These are phyloP conservation scores for Colistium nudipinnis DNA, from an alignment of 2,113 vertebrate genomes.

Conservation along the genomic window DNA sequence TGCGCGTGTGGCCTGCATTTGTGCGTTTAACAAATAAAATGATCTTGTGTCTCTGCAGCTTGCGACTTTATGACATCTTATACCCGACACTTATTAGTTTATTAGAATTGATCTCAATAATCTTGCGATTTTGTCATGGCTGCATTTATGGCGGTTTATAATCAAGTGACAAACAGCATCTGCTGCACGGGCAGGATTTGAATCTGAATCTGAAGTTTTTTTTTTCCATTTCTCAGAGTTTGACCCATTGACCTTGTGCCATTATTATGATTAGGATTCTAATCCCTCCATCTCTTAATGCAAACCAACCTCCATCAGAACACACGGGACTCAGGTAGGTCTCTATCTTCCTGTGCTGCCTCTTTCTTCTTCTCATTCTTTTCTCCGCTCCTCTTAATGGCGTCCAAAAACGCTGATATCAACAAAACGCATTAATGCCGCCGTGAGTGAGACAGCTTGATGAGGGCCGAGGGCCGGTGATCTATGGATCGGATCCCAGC, in stretches of 20 bases:
- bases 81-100: no score
- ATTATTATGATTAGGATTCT: neutral
- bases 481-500: conserved; percentile 66
- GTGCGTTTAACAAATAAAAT: neutral
- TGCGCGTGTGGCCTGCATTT: conserved; percentile 5
- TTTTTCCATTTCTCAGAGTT: no score
- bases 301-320: conserved; percentile 24
- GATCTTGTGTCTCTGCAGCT: neutral
- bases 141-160: no score
- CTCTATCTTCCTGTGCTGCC: conserved; percentile 42
- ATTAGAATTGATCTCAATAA: no score
- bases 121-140: no score
- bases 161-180: no score
- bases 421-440: conserved; percentile 80
- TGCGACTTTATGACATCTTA: neutral
- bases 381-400: conserved; percentile 72
- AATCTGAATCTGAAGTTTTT: no score
- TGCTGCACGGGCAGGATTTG: neutral
- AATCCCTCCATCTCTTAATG: neutral
- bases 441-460: conserved; percentile 69
- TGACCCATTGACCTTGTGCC: neutral
- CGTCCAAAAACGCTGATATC: conserved; percentile 79
- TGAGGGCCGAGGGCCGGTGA: conserved; percentile 60
- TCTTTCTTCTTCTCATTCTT: conserved; percentile 43
- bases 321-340: conserved; percentile 27